Conservation (phyloP, 1,140 invertebrate species). For the Caenorhabditis brenneri region DNA sequence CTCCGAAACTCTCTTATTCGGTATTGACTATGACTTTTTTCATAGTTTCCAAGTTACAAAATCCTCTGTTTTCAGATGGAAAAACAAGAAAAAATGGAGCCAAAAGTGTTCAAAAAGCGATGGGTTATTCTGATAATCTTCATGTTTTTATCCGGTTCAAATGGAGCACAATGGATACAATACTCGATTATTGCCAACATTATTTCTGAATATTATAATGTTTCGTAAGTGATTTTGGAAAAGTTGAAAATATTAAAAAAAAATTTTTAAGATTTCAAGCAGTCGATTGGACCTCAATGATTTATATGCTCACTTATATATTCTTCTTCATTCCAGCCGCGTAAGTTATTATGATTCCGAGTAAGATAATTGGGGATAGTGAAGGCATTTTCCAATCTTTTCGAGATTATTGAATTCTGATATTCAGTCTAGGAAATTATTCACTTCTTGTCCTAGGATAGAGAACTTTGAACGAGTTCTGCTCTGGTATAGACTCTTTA, state of each 20-base stretch:
- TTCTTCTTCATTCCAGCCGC: conserved; percentile 93
- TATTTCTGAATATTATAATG: conserved; percentile 73
- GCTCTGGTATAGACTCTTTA: too few species aligned
- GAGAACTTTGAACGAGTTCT: too few species aligned
- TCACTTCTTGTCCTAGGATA: too few species aligned
- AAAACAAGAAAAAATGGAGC: conserved; percentile 53
- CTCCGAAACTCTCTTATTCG: too few species aligned
- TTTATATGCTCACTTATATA: conserved; percentile 95
- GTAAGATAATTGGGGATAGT: background rate
- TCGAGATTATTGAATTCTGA: background rate
- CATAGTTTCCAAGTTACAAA: background rate
- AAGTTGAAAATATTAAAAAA: too few species aligned
- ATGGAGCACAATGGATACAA: conserved; percentile 71
- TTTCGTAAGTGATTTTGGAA: conserved; percentile 74
- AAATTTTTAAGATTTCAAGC: conserved; percentile 65
- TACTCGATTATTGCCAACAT: conserved; percentile 67
- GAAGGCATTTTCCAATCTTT: background rate
- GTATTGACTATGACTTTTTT: too few species aligned
- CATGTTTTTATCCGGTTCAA: conserved; percentile 68
- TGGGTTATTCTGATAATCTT: conserved; percentile 66
- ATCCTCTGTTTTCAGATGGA: conserved; percentile 23
- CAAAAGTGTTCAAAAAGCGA: conserved; percentile 58
- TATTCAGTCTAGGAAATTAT: too few species aligned
- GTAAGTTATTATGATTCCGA: conserved; percentile 74
- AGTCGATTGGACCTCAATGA: conserved; percentile 94